Evolutionary conservation across 2,888 invertebrate species (phyloP).

Genomic region (Watsonalla binaria): DNA sequence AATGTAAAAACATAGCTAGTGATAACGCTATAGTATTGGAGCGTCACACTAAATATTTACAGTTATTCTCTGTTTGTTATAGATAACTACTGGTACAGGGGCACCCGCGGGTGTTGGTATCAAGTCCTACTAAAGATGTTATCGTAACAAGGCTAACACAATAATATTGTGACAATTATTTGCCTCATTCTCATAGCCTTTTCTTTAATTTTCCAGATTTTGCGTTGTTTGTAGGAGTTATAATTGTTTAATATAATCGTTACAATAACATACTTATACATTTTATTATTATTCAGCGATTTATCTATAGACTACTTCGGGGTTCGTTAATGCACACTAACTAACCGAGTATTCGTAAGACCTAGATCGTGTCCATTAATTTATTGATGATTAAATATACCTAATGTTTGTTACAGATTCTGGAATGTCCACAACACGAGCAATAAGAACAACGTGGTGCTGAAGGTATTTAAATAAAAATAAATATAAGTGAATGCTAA

Average conservation of each 20-base stretch:
- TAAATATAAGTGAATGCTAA: not conserved
- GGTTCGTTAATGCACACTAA: no score
- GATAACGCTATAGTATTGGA: slow-evolving; percentile 7
- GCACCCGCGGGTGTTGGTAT: not conserved
- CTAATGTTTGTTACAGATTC: slow-evolving; percentile 28
- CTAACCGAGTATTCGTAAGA: no score
- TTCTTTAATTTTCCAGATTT: no score
- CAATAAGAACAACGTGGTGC: slow-evolving; percentile 31
- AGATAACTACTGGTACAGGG: slow-evolving; percentile 9
- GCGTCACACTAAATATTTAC: slow-evolving; percentile 31
- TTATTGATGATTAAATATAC: not conserved
- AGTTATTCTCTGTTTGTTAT: slow-evolving; percentile 36
- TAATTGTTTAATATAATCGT: no score
- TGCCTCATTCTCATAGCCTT: no score
- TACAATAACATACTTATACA: no score
- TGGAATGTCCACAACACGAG: slow-evolving; percentile 24
- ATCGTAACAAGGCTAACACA: not conserved
- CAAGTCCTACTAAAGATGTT: no score
- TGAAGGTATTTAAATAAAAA: slow-evolving; percentile 33
- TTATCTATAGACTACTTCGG: no score
- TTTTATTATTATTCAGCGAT: no score
- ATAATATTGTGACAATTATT: not conserved
- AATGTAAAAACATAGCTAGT: slow-evolving; percentile 3
- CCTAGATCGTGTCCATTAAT: not conserved
- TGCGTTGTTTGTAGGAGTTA: no score